Base-by-base conservation (phyloP, 2,113 vertebrate genomes). In the Dicrurus megarhynchus region DNA sequence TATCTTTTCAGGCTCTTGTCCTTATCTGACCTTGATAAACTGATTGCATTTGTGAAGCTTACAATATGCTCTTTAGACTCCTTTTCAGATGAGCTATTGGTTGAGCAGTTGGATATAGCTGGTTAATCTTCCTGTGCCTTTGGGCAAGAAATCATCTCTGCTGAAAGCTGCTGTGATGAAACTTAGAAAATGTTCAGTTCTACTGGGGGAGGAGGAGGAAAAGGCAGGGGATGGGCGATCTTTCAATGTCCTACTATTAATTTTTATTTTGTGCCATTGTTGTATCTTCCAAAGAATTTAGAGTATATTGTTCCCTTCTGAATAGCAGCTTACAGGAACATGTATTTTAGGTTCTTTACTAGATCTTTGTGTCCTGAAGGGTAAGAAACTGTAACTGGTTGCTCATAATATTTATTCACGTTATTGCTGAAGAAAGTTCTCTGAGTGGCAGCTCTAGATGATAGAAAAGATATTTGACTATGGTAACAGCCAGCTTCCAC, bases 1-100 rank as follows among this genome's bases (percentile, higher is more conserved):
- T 59, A 96, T 86, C 77, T 89, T 75, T 95, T 95, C 93, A 95
- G 85, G 87, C 76, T 89, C 78, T 93, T 88, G 95, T 97, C 96
- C 94, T 98, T 97, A 97, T 84, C 80, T 96, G 97, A 97, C 97
- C 97, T 97, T 98, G 96, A 96, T 96, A 94, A 96, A 95, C 89
- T 94, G 91, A 97, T 96, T 96, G 83, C 90, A 95, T 95, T 97
- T 97, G 89, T 80, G 96, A 95, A 97, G 60, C 73, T 91, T 91
- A 83, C 91, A 94, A 96, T 96, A 97, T 93, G 89, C 90, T 97
- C 76, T 92, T 95, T 94, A 96, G 73, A 93, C 76, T 93, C 60
- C 68, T 96, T 97, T 96, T 94, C 96, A 94, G 89, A 91, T 97
- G 94, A 96, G 74, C 96, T 97, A 97, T 95, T 97, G 92, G 85